Conservation (phyloP, 2,797 vertebrate genomes). For the Galago senegalensis region DNA sequence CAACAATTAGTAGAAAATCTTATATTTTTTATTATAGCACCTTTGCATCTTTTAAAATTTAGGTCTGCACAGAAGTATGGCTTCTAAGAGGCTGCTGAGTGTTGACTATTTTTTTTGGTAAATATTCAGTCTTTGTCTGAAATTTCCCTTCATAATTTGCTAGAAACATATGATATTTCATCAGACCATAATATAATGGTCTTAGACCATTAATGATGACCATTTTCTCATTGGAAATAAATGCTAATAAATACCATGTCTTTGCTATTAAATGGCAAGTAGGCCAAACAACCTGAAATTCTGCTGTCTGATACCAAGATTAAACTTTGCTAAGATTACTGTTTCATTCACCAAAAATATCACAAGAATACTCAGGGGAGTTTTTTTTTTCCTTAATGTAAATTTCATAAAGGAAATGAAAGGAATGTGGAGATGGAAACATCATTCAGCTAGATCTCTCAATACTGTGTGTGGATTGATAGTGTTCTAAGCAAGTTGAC, state of each 20-base stretch:
- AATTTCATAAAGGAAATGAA: slow-evolving; percentile 80
- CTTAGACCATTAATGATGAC: background rate
- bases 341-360: slow-evolving; percentile 59
- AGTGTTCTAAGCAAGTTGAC: background rate
- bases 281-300: background rate
- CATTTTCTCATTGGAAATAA: slow-evolving; percentile 33
- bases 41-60: background rate
- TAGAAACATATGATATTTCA: background rate
- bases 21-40: background rate
- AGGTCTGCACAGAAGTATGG: background rate
- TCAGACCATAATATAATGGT: background rate
- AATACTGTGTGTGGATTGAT: background rate
- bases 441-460: background rate
- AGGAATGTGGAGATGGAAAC: slow-evolving; percentile 56
- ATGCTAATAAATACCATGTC: background rate
- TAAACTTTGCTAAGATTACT: slow-evolving; percentile 63
- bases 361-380: slow-evolving; percentile 51
- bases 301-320: slow-evolving; percentile 53
- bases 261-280: background rate
- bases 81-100: background rate
- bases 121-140: background rate
- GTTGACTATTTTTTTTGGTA: background rate
- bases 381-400: slow-evolving; percentile 21
- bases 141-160: slow-evolving; percentile 27
- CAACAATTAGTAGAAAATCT: background rate